Conservation (phyloP, 2,113 vertebrate species). For the Oreochromis niloticus region DNA sequence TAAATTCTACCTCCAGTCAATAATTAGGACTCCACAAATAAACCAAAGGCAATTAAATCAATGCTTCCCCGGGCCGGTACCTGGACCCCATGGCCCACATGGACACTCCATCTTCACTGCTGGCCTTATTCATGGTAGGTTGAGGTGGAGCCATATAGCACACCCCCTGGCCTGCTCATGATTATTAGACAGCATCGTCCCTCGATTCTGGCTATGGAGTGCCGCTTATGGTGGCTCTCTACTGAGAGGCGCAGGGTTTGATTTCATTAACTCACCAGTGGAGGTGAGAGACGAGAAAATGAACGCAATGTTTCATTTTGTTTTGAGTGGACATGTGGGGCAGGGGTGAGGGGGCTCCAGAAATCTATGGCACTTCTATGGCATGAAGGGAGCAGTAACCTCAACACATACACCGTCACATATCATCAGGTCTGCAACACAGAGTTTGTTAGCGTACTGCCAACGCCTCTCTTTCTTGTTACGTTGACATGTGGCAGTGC, state of each 20-base stretch:
- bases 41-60: conserved; percentile 98
- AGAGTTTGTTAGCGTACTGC: not conserved
- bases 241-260: conserved; percentile 52
- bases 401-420: not conserved
- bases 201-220: conserved; percentile 37
- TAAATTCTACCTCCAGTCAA: conserved; percentile 98
- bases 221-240: conserved; percentile 61
- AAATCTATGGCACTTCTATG: conserved; percentile 34
- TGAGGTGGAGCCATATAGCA: conserved; percentile 54
- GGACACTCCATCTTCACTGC: conserved; percentile 86
- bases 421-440: not conserved
- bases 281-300: conserved; percentile 56
- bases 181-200: conserved; percentile 66
- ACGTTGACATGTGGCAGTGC: conserved; percentile 50
- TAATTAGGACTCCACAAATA: conserved; percentile 99
- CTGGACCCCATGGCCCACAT: conserved; percentile 84
- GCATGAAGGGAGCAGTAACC: conserved; percentile 1
- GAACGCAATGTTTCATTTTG: conserved; percentile 64
- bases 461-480: conserved; percentile 49
- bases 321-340: conserved; percentile 58
- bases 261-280: conserved; percentile 65
- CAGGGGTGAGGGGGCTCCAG: not conserved
- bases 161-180: conserved; percentile 61
- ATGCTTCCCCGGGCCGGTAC: conserved; percentile 82
- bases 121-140: conserved; percentile 79